Evolutionary conservation across 2,888 invertebrate genomes (phyloP).

Genomic region (Amphipyra berbera): DNA sequence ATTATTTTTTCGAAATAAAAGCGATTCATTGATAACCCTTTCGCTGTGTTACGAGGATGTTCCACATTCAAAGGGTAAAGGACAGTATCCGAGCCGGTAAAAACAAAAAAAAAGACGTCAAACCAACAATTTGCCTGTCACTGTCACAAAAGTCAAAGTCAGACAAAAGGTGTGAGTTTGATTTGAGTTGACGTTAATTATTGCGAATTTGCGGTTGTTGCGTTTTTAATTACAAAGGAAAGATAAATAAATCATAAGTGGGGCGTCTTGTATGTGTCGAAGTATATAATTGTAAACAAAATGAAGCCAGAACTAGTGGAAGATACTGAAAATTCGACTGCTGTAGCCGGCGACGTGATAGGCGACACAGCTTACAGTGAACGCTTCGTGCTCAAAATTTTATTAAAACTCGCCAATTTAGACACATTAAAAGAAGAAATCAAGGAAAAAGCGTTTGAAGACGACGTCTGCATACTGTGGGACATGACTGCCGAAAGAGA

Average conservation of each 20-base stretch:
- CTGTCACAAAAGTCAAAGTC: no score
- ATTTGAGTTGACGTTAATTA: no score
- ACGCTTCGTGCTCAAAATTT: conserved; percentile 92
- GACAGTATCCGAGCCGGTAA: no score
- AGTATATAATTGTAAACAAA: conserved; percentile 23
- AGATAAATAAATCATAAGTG: not conserved
- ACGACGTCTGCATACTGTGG: conserved; percentile 94
- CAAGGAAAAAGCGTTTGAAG: conserved; percentile 91
- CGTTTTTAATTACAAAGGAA: not conserved
- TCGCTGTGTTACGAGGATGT: no score
- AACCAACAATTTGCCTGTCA: no score
- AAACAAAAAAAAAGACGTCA: no score
- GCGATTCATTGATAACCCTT: no score
- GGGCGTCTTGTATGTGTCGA: not conserved
- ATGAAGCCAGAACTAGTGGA: conserved; percentile 71
- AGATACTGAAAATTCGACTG: conserved; percentile 56
- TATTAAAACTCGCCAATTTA: conserved; percentile 90
- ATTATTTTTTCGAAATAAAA: no score
- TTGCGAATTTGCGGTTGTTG: no score
- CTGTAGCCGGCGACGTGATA: conserved; percentile 93
- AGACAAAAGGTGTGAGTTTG: no score
- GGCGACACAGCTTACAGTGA: conserved; percentile 95
- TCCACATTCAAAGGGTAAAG: no score
- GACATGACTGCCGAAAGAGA: conserved; percentile 95
- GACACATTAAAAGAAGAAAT: conserved; percentile 87